Percentiles rank a stretch among this genome's conserved stretches.
Evolutionary conservation across 2,113 vertebrate genomes (phyloP).

Genomic region (Paramormyrops kingsleyae): DNA sequence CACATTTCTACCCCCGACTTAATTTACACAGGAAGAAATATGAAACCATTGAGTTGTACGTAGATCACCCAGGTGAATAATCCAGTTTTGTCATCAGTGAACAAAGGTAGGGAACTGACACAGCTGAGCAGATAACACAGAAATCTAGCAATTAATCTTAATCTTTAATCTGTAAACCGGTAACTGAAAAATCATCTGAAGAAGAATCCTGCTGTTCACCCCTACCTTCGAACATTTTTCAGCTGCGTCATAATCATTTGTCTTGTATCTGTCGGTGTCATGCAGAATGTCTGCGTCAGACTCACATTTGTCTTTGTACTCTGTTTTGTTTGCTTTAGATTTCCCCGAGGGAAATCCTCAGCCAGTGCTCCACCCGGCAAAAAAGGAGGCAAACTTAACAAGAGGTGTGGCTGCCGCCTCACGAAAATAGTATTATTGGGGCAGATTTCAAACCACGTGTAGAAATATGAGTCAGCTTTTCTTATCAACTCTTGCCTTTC

Average conservation of each 20-base stretch:
- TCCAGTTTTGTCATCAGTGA: not conserved
- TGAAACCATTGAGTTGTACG: not conserved
- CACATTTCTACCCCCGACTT: not conserved
- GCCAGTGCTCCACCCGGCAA: not conserved
- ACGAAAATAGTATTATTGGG: not conserved
- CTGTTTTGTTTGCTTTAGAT: not conserved
- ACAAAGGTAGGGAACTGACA: not conserved
- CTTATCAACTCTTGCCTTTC: not conserved
- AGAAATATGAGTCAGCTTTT: not conserved
- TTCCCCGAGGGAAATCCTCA: not conserved
- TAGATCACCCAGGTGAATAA: not conserved
- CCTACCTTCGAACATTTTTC: not conserved
- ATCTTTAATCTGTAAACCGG: not conserved
- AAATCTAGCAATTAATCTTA: not conserved
- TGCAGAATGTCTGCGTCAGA: not conserved
- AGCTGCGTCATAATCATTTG: not conserved
- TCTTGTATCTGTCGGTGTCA: not conserved
- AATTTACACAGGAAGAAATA: not conserved
- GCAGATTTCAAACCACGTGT: not conserved
- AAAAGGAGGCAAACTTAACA: not conserved
- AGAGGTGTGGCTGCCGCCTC: not conserved
- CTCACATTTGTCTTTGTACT: not conserved
- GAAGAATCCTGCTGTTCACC: not conserved
- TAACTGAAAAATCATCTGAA: not conserved
- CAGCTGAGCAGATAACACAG: not conserved